Evolutionary conservation across 2,797 vertebrate genomes (phyloP), one percentile per base, ranked within the genome.

Genomic region (Sebastes miniatus): DNA sequence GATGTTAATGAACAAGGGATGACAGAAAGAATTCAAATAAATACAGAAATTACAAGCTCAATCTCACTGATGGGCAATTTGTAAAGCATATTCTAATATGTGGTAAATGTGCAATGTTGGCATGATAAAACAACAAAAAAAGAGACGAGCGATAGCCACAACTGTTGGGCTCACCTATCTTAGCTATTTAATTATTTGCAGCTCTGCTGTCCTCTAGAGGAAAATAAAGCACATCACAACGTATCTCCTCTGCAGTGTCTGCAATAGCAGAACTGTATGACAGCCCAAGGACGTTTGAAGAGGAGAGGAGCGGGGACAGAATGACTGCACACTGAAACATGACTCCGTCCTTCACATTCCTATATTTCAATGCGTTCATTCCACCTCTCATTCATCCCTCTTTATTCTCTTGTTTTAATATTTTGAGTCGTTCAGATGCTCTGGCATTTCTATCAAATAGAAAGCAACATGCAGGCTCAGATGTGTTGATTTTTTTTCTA

Each of bases 121-220:
- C n/a, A 32, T 73, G 54, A 67, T 22, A 50, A 69, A 50, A 68
- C 5, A 27, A 32, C 43, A 47, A 47, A 47, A 31, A 36, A 62
- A 52, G 20, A 59, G 36, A 39, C 1, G 8, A 47, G 20, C 0
- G 5, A 22, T 29, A 59, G 63, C 24, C 57, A 66, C 32, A 5
- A 43, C 43, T 77, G 32, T 11, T 29, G 6, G 9, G 16, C 57
- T 43, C 59, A 3, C 5, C 47, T 10, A 5, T 12, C 34, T 31
- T n/a, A 32, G 31, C 14, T 6, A 2, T 27, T 43, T 13, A 34
- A 85, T 83, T 84, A 68, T 73, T 84, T 90, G 84, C 64, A 61
- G 59, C 88, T 88, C 80, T 91, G 81, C 90, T 91, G 88, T 82
- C 87, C 91, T 85, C 91, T 88, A 89, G 89, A 89, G 91, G 84